Percentiles rank a stretch among this genome's conserved stretches.
Evolutionary conservation across 2,113 vertebrate genomes (phyloP).

Genomic region (Haemorhous mexicanus): DNA sequence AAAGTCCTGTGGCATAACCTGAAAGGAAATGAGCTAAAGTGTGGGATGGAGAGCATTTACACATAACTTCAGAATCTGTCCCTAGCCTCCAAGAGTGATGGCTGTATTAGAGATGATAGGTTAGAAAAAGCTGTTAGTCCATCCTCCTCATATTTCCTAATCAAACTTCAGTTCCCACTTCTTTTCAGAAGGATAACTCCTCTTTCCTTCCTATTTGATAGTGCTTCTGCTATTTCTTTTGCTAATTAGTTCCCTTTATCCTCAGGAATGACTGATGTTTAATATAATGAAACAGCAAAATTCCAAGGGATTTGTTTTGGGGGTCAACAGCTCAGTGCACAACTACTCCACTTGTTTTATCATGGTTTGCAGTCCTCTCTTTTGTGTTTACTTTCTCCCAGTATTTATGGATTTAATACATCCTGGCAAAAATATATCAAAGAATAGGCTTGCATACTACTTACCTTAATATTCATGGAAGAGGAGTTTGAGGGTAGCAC

Average conservation of each 20-base stretch:
- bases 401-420: not conserved
- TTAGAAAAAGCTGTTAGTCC: not conserved
- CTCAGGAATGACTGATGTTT: not conserved
- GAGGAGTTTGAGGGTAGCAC: not conserved
- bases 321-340: not conserved
- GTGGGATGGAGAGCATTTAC: not conserved
- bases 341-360: not conserved
- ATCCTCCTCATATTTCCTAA: not conserved
- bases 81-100: not conserved
- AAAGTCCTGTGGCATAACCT: conserved; percentile 6
- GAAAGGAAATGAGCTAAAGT: not conserved
- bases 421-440: not conserved
- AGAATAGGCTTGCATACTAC: not conserved
- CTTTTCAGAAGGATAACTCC: not conserved
- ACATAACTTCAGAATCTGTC: not conserved
- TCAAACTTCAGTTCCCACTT: not conserved
- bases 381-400: not conserved
- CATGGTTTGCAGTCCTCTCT: not conserved
- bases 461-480: not conserved
- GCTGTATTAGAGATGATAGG: not conserved
- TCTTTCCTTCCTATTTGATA: not conserved
- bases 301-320: not conserved
- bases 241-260: not conserved
- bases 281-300: not conserved
- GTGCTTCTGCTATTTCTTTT: not conserved